phyloP scores from a whole-genome alignment of 2,888 invertebrate species.

The Phengaris arion region DNA sequence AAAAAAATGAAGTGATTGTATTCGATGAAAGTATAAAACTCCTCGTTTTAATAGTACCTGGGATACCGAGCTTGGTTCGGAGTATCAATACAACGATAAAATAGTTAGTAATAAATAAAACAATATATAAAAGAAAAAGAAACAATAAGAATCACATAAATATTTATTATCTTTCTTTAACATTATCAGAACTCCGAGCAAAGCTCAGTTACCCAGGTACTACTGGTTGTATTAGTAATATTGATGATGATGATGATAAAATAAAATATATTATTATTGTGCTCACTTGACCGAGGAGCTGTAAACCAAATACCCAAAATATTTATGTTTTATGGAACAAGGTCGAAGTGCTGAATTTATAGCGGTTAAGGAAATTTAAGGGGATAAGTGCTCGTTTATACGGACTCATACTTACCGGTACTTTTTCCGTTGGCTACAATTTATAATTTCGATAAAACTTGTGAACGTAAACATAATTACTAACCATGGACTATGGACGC shows the following conservation, averaged over 20 bases:
- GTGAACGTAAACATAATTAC: neutral
- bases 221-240: neutral
- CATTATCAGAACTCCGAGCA: too few relatives aligned
- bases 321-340: conserved; percentile 35
- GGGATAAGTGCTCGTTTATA: conserved; percentile 41
- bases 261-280: neutral
- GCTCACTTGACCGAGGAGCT: conserved; percentile 7
- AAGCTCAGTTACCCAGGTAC: too few relatives aligned
- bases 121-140: too few relatives aligned
- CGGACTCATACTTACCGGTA: conserved; percentile 39
- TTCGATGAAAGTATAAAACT: too few relatives aligned
- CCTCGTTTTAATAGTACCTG: too few relatives aligned
- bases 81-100: too few relatives aligned
- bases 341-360: conserved; percentile 42
- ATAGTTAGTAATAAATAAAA: too few relatives aligned
- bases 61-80: too few relatives aligned
- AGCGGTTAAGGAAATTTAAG: conserved; percentile 43
- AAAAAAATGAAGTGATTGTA: too few relatives aligned
- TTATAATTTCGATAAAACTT: conserved; percentile 7
- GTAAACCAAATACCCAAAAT: conserved; percentile 6
- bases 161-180: too few relatives aligned
- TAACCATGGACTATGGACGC: too few relatives aligned
- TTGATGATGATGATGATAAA: neutral
- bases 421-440: conserved; percentile 38
- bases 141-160: too few relatives aligned